A percentile compares a stretch with the other conserved stretches of the same genome.
Evolutionary conservation across 2,797 vertebrate genomes (phyloP).

Genomic region (Parauchenoglanis ngamensis): DNA sequence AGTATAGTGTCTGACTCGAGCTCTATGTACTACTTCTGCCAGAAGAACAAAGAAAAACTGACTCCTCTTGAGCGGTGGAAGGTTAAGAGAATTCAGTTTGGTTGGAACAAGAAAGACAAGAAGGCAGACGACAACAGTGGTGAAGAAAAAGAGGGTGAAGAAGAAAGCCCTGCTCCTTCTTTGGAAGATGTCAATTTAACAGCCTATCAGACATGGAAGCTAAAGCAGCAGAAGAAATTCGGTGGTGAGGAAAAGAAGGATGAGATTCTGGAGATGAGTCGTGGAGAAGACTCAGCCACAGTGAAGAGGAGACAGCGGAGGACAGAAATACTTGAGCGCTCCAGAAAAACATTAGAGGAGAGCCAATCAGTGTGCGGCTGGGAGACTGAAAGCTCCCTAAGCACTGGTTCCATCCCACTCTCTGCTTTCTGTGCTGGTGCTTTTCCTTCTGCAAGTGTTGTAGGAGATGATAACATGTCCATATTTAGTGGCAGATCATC

Average conservation of each 20-base stretch:
- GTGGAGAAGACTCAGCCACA: constrained; percentile 77
- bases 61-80: constrained; percentile 92
- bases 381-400: constrained; percentile 80
- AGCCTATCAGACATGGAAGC: constrained; percentile 94
- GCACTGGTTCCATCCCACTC: constrained; percentile 82
- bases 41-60: constrained; percentile 90
- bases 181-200: constrained; percentile 82
- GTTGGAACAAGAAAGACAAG: constrained; percentile 90
- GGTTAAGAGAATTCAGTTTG: constrained; percentile 94
- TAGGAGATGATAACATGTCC: constrained; percentile 80
- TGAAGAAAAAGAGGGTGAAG: constrained; percentile 48
- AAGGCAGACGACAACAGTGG: constrained; percentile 71
- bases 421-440: constrained; percentile 85
- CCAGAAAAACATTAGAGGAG: constrained; percentile 87
- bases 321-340: constrained; percentile 87
- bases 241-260: constrained; percentile 81
- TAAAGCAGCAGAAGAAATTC: constrained; percentile 84
- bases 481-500: constrained; percentile 82
- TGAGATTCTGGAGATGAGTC: constrained; percentile 84
- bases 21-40: constrained; percentile 93
- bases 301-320: constrained; percentile 84
- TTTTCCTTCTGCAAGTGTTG: constrained; percentile 63
- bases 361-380: constrained; percentile 88
- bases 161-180: constrained; percentile 61
- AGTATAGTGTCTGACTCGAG: constrained; percentile 85